Conservation (phyloP, 2,888 invertebrate genomes). For the Galeopsomyia nigrocyanea region DNA sequence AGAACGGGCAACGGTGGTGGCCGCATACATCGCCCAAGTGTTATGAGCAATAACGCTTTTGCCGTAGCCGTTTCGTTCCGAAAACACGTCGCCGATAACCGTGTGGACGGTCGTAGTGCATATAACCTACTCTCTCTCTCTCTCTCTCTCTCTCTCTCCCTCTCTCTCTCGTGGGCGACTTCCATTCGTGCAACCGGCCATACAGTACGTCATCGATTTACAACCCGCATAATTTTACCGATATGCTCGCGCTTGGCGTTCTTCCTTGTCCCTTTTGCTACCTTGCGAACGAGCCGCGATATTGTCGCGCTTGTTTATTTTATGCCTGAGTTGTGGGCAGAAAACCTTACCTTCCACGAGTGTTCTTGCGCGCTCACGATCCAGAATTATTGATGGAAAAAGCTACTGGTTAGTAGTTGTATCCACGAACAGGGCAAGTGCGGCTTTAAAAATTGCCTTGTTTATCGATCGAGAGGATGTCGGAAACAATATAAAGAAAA, state of each 20-base stretch:
- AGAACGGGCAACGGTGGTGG: not conserved
- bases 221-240: constrained; percentile 44
- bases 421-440: too few relatives aligned
- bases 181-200: constrained; percentile 4
- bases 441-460: too few relatives aligned
- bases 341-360: constrained; percentile 26
- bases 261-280: not conserved
- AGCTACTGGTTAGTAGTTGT: too few relatives aligned
- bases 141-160: too few relatives aligned
- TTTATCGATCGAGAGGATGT: too few relatives aligned
- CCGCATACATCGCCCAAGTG: not conserved
- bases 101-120: not conserved
- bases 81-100: constrained; percentile 38
- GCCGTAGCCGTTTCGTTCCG: constrained; percentile 14
- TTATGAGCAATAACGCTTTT: constrained; percentile 24
- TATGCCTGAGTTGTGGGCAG: constrained; percentile 1
- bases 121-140: not conserved
- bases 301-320: constrained; percentile 37
- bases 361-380: not conserved
- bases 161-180: not conserved
- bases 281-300: constrained; percentile 20
- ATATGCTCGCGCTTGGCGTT: constrained; percentile 30
- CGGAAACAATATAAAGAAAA: too few relatives aligned
- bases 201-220: constrained; percentile 44
- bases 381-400: not conserved